Evolutionary conservation across 2,113 vertebrate genomes (phyloP).

Genomic region (Cheirogaleus medius): DNA sequence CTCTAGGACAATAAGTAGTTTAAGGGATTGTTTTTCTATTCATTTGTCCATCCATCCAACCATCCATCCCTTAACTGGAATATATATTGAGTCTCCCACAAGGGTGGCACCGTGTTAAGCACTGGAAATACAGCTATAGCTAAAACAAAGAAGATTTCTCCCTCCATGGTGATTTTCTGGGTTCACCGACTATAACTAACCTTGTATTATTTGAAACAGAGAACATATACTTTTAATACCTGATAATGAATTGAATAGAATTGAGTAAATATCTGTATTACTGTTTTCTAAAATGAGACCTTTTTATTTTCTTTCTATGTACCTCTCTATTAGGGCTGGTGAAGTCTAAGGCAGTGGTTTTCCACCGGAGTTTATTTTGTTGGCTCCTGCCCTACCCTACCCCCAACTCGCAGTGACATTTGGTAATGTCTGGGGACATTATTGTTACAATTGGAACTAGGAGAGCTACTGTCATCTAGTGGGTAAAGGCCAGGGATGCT

Average conservation of each 20-base stretch:
- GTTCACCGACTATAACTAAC: not conserved
- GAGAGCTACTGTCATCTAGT: not conserved
- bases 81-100: not conserved
- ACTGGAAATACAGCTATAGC: not conserved
- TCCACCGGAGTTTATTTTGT: not conserved
- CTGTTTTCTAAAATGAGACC: not conserved
- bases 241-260: not conserved
- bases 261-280: not conserved
- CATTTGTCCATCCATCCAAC: not conserved
- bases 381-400: not conserved
- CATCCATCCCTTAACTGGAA: not conserved
- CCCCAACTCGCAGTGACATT: not conserved
- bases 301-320: not conserved
- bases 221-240: not conserved
- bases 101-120: not conserved
- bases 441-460: not conserved
- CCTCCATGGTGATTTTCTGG: not conserved
- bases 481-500: not conserved
- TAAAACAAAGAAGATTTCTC: not conserved
- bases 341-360: not conserved
- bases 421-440: not conserved
- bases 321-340: not conserved
- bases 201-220: not conserved
- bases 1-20: not conserved
- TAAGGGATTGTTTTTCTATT: not conserved